Evolutionary conservation across 2,888 invertebrate species (phyloP).

Genomic region (Dolichopus griseipennis): DNA sequence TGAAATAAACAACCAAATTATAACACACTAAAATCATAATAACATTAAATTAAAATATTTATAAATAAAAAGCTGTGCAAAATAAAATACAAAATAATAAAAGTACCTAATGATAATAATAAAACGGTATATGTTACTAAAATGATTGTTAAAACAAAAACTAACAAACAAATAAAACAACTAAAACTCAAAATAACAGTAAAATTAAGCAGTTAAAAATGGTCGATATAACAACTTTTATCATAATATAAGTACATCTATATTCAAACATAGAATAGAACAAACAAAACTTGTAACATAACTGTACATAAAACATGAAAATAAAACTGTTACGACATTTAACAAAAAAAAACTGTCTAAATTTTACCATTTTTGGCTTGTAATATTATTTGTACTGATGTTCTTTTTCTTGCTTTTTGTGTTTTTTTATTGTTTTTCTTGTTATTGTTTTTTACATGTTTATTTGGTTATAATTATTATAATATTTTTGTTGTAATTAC

Average conservation of each 20-base stretch:
- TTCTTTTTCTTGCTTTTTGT: background rate
- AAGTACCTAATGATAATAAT: background rate
- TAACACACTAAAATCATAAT: background rate
- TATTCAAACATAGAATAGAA: background rate
- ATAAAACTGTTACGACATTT: background rate
- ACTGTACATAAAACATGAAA: background rate
- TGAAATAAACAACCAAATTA: constrained; percentile 6
- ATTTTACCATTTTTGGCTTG: background rate
- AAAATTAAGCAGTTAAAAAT: constrained; percentile 1
- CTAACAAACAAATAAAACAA: background rate
- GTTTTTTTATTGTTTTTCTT: background rate
- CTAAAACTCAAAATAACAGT: background rate
- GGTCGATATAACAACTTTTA: background rate
- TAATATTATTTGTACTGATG: background rate
- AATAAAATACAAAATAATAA: too few species aligned
- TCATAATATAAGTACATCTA: background rate
- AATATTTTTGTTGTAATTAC: background rate
- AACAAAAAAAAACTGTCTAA: background rate
- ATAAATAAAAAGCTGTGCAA: background rate
- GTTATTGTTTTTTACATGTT: background rate
- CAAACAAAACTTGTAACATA: background rate
- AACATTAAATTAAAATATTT: background rate
- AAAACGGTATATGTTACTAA: background rate
- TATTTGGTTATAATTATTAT: background rate
- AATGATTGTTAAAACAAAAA: background rate